Base-by-base conservation (phyloP, 2,797 vertebrate genomes). In the Danionella dracula region DNA sequence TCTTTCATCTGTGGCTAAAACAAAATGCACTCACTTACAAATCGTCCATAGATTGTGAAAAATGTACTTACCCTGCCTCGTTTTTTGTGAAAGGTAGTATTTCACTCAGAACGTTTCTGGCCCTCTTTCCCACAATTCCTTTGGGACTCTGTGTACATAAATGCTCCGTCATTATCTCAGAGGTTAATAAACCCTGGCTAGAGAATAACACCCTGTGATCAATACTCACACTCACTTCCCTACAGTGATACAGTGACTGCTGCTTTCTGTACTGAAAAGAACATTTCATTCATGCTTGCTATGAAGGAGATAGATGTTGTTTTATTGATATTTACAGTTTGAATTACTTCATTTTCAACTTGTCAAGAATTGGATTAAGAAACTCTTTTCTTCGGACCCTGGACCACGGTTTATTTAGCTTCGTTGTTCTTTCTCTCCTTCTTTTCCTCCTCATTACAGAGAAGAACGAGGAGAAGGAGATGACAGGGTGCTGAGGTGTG, bases 141-240 rank as follows among this genome's bases (percentile, higher is more conserved):
- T 16, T 4, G 85, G 78, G 84, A 83, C 79, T 72, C 80, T 83
- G 79, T 81, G 80, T 78, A 78, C 84, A 78, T 80, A 82, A 85
- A 85, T 79, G 83, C 83, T 87, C 84, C 85, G 84, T 88, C 87
- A 89, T 89, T 86, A 85, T 70, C 74, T 62, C 81, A 81, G 70
- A 69, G 83, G 82, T 86, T 88, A 88, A 89, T 87, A 85, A 84
- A 89, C 83, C 85, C 79, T 73, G 74, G 62, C 67, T 51, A 66
- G 46, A 70, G 70, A 67, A 70, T 70, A 73, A 73, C 74, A 38
- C 66, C 51, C 41, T 21, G 76, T 75, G 79, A 88, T 89, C 88
- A 82, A 88, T 88, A 85, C 76, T 12, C 76, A 17, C 69, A 48
- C 34, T 42, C 63, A 55, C 23, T 34, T 16, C 15, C 17, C 16